Evolutionary conservation across 2,113 vertebrate genomes (phyloP).

Genomic region (Mugil cephalus): DNA sequence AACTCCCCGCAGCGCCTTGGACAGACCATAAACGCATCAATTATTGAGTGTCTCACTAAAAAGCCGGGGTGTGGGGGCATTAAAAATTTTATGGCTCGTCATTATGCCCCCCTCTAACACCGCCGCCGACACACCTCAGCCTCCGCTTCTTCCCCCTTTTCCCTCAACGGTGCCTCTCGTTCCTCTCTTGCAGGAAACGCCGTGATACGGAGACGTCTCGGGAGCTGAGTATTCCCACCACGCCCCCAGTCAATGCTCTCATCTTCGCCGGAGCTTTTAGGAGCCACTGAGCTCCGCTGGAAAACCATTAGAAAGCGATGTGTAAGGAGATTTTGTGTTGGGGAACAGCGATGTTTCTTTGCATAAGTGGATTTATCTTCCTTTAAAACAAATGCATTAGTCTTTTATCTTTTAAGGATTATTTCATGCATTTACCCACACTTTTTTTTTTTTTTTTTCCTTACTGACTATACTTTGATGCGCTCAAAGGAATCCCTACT

Average conservation of each 20-base stretch:
- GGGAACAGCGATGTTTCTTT: background rate
- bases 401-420: too few species aligned
- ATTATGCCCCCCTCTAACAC: constrained; percentile 47
- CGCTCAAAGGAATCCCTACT: too few species aligned
- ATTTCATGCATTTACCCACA: too few species aligned
- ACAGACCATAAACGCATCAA: constrained; percentile 70
- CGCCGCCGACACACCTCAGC: constrained; percentile 10
- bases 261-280: constrained; percentile 25
- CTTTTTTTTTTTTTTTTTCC: too few species aligned
- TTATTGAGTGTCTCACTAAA: constrained; percentile 75
- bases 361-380: background rate
- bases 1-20: constrained; percentile 42
- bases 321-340: background rate
- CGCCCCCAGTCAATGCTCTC: background rate
- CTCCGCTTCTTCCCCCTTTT: background rate
- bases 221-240: constrained; percentile 22
- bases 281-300: background rate
- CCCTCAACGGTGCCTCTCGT: constrained; percentile 17
- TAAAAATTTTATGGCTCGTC: constrained; percentile 75
- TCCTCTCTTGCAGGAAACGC: constrained; percentile 15
- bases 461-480: too few species aligned
- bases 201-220: constrained; percentile 24
- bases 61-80: constrained; percentile 50
- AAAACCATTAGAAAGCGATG: background rate
- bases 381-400: background rate